Evolutionary conservation across 1,140 invertebrate species (phyloP), one percentile per base, ranked within the genome.

Genomic region (Gryllus bimaculatus): DNA sequence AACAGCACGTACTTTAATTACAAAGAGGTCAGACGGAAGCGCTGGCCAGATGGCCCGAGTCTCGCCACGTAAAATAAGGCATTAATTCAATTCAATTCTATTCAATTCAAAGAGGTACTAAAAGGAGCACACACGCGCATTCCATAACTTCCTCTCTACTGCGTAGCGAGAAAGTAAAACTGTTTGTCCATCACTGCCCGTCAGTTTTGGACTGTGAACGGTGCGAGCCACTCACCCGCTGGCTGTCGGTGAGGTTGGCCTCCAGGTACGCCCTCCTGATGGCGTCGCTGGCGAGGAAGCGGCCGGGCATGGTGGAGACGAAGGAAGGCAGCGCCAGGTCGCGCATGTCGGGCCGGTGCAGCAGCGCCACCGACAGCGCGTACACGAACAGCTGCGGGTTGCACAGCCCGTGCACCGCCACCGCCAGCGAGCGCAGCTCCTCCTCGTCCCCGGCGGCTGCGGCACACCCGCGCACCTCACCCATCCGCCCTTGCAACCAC

Each of bases 351-450:
- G 88, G 86, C 47, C 93, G 90, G 87, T 94, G 92, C 74, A 94
- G 83, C 48, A 94, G 86, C 0, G 92, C 92, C 39, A 94, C 93
- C 0, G 93, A 93, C 5, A 91, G 85, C 8, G 91, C 90, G 83
- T 95, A 94, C 84, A 93, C 91, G 86, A 93, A 94, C 86, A 95
- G 85, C 82, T 92, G 91, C 0, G 93, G 91, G 84, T 94, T 94
- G 49, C 94, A 84, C 26, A 92, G 90, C 83, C 94, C 91, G 73
- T 92, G 90, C 80, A 90, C 91, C 82, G 91, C 94, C 7, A 92
- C 89, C 10, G 90, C 89, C 12, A 92, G 85, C 0, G 93, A 92
- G 79, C 90, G 83, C 48, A 95, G 88, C 78, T 94, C 93, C 0
- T 93, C 91, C 26, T 91, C 85, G 7, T 89, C 89, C 80, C 91